phyloP scores from a whole-genome alignment of 2,113 vertebrate genomes.

The Monarcha castaneiventris region DNA sequence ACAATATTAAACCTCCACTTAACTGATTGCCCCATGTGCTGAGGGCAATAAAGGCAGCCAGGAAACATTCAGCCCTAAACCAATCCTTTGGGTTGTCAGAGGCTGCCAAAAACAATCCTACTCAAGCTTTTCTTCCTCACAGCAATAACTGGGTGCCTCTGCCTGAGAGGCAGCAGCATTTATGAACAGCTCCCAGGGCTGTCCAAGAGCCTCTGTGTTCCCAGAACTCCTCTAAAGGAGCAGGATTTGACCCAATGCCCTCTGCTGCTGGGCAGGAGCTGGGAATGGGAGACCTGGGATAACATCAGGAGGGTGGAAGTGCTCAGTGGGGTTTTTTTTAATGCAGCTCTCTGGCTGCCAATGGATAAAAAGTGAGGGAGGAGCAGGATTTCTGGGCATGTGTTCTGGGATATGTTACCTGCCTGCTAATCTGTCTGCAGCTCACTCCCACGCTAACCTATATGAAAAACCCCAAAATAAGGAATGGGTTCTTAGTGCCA shows the following conservation, averaged over 20 bases:
- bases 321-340: neutral
- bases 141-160: neutral
- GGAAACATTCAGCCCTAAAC: constrained; percentile 34
- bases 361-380: constrained; percentile 7
- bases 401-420: constrained; percentile 31
- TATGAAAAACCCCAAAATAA: constrained; percentile 21
- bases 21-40: neutral
- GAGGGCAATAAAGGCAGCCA: neutral
- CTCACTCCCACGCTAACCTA: constrained; percentile 40
- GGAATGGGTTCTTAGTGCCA: neutral
- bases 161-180: neutral
- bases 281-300: neutral
- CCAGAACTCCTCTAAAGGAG: neutral
- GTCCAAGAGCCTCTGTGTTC: neutral
- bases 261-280: neutral
- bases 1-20: constrained; percentile 8
- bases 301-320: neutral
- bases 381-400: neutral
- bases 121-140: neutral
- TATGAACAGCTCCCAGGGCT: neutral
- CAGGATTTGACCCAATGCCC: neutral
- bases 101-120: constrained; percentile 50
- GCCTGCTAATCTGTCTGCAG: constrained; percentile 22
- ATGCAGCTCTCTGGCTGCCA: neutral
- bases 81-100: neutral